Evolutionary conservation across 92 coral and sea anemone species (phyloP).

Genomic region (Epizoanthus ramosus): DNA sequence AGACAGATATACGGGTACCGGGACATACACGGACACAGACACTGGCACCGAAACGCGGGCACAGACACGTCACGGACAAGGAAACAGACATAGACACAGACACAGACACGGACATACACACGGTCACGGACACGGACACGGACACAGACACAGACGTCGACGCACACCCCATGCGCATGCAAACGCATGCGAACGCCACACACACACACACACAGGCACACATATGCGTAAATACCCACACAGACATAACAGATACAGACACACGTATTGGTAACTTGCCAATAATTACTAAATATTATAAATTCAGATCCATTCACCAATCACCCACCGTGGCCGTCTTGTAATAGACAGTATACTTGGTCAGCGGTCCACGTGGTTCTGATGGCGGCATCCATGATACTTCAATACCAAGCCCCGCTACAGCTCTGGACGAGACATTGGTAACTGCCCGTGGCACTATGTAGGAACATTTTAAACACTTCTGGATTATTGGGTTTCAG

Average conservation of each 20-base stretch:
- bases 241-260: too few relatives aligned
- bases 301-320: background rate
- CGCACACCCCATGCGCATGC: too few relatives aligned
- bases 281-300: background rate
- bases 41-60: background rate
- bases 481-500: background rate
- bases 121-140: too few relatives aligned
- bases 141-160: too few relatives aligned
- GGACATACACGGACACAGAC: background rate
- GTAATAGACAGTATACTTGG: slow-evolving; percentile 30
- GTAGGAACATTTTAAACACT: background rate
- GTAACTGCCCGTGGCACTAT: slow-evolving; percentile 14
- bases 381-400: slow-evolving; percentile 21
- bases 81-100: too few relatives aligned
- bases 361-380: slow-evolving; percentile 29
- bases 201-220: too few relatives aligned
- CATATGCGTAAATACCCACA: too few relatives aligned
- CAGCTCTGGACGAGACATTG: background rate
- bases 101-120: too few relatives aligned
- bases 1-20: too few relatives aligned
- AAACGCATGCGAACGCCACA: too few relatives aligned
- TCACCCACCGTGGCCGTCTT: slow-evolving; percentile 10
- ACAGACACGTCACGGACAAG: too few relatives aligned
- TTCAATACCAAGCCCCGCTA: slow-evolving; percentile 13
- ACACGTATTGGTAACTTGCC: too few relatives aligned